Evolutionary conservation across 1,140 invertebrate genomes (phyloP), one percentile per base, ranked within the genome.

Genomic region (Colletes latitarsis): DNA sequence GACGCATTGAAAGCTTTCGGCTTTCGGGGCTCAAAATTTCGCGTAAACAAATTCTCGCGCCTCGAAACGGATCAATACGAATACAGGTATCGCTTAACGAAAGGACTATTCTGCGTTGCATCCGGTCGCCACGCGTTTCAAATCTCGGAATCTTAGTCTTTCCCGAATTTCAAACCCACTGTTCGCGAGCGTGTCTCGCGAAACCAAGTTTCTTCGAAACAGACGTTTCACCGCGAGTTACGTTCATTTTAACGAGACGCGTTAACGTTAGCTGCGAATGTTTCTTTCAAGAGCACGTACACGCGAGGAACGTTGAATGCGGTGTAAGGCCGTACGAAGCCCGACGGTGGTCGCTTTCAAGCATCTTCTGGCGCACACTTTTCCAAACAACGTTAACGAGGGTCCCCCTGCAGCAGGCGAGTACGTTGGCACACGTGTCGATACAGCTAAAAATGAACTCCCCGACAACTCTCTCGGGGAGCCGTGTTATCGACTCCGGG

Each of bases 1-100:
- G 39, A 46, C 8, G 60, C 62, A 53, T 75, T 55, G 62, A 57
- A 66, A 75, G 62, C 62, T 55, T 43, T 14, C 46, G 9, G 62
- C 14, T 4, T 53, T 75, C 30, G 17, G 15, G 5, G 8, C 15
- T 19, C 39, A 41, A 15, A 43, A 39, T 62, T 8, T 41, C 17
- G 17, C 39, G 60, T 8, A 62, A 21, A 10, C 19, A 14, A 62
- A 14, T 39, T 58, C 12, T 55, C 62, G 30, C 14, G 39, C 15
- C 1, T 12, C 39, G 39, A n/a, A 64, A 43, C 8, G 62, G 62
- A 64, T 64, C 12, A 43, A 64, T 39, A 43, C 14, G 21, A 39
- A 62, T 62, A 62, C 14, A 21, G 49, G 9, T 4, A 4, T 8
- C 49, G 9, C 3, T 3, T 10, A 30, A 30, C 30, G 30, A 30